Percentiles rank a stretch among this genome's conserved stretches.
These are phyloP conservation scores for Andrena fulva DNA, from an alignment of 2,888 invertebrate species.

Conservation along the genomic window DNA sequence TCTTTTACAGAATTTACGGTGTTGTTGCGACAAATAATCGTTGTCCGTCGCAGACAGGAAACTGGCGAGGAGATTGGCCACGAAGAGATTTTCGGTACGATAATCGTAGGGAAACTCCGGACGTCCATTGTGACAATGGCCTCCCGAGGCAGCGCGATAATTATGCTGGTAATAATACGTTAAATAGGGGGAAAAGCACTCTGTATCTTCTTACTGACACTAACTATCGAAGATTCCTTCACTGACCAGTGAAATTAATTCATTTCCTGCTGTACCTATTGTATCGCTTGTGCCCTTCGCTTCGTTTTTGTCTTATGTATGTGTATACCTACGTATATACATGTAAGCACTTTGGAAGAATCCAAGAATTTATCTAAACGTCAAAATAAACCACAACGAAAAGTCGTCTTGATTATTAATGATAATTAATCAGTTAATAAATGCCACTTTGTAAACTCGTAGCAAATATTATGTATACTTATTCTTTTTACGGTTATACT, in stretches of 20 bases:
- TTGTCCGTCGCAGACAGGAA: conserved; percentile 70
- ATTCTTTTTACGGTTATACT: no score
- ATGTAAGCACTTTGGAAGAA: no score
- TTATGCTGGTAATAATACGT: conserved; percentile 70
- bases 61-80: conserved; percentile 67
- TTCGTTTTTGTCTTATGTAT: background rate
- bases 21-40: conserved; percentile 68
- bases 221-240: conserved; percentile 45
- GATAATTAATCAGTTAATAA: no score
- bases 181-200: conserved; percentile 63
- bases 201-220: conserved; percentile 51
- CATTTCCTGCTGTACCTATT: conserved; percentile 13
- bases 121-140: conserved; percentile 77
- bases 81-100: conserved; percentile 73
- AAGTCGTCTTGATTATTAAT: no score
- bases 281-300: background rate
- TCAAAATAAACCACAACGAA: background rate
- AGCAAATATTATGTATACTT: no score
- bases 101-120: conserved; percentile 76
- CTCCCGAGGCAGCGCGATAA: conserved; percentile 76
- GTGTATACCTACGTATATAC: no score
- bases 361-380: background rate
- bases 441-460: no score
- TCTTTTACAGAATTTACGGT: conserved; percentile 46
- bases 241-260: conserved; percentile 54